phyloP scores from a whole-genome alignment of 2,113 vertebrate genomes.

The Pseudolaguvia tuberculata region DNA sequence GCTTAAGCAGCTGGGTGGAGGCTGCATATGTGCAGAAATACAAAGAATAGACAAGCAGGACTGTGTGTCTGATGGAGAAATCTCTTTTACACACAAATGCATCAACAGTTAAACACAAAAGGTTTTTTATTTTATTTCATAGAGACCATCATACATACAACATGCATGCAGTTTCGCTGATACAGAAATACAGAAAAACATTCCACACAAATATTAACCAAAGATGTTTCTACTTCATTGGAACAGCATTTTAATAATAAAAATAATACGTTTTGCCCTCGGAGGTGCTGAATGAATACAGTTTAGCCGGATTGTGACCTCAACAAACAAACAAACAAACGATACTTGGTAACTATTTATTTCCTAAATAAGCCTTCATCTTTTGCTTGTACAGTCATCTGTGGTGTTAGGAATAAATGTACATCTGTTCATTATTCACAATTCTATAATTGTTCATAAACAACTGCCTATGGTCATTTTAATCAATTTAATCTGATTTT shows the following conservation, averaged over 20 bases:
- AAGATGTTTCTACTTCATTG: constrained; percentile 21
- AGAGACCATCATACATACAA: background rate
- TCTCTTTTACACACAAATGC: constrained; percentile 1
- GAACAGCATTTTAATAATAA: constrained; percentile 5
- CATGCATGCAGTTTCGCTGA: constrained; percentile 18
- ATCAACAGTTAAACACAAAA: constrained; percentile 15
- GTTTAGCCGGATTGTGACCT: constrained; percentile 24
- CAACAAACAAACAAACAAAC: no score
- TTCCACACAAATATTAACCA: background rate
- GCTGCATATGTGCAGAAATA: constrained; percentile 21
- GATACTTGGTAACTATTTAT: background rate
- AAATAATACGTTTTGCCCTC: constrained; percentile 28
- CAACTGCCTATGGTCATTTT: background rate
- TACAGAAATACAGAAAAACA: constrained; percentile 3
- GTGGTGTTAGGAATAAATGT: background rate
- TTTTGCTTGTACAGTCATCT: background rate
- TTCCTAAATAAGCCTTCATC: constrained; percentile 5
- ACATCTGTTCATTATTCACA: background rate
- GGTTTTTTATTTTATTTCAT: background rate
- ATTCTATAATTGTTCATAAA: no score
- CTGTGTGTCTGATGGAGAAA: constrained; percentile 7
- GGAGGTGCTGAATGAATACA: background rate
- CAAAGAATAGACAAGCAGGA: constrained; percentile 2
- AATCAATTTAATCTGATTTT: no score
- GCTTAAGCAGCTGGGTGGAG: constrained; percentile 6